These are phyloP conservation scores for Drosophila burlai DNA, from an alignment of 1,140 invertebrate species.

Conservation along the genomic window DNA sequence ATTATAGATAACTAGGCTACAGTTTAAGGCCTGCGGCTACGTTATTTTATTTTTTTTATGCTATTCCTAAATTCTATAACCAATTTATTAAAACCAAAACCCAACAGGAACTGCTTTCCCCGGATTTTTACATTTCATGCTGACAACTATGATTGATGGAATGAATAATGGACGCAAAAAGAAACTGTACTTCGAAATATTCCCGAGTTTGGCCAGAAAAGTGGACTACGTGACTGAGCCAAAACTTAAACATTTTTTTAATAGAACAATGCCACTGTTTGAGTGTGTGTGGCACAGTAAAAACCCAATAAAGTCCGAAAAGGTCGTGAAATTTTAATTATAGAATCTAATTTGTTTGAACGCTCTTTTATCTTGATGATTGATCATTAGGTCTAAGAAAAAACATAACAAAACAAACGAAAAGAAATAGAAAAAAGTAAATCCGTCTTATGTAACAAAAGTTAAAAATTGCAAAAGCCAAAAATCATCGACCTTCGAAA, in stretches of 20 bases:
- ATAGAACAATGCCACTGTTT: constrained; percentile 60
- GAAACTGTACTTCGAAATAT: constrained; percentile 56
- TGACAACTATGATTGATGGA: constrained; percentile 64
- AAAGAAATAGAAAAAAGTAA: constrained; percentile 66
- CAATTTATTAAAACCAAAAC: background rate
- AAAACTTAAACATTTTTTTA: constrained; percentile 48
- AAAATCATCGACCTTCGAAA: constrained; percentile 63
- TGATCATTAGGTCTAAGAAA: constrained; percentile 69
- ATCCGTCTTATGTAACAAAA: constrained; percentile 79
- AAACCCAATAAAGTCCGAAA: constrained; percentile 38
- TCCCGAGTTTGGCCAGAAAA: constrained; percentile 22
- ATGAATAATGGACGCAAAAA: constrained; percentile 26
- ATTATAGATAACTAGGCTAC: background rate
- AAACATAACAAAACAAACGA: constrained; percentile 41
- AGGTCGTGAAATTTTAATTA: constrained; percentile 71
- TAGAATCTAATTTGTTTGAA: constrained; percentile 78
- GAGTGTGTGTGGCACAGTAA: constrained; percentile 43
- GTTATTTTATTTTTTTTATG: background rate
- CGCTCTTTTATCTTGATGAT: constrained; percentile 68
- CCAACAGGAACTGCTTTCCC: constrained; percentile 66
- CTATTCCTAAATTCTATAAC: background rate
- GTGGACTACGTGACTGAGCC: constrained; percentile 73
- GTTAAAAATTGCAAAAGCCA: constrained; percentile 76
- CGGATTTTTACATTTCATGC: constrained; percentile 49
- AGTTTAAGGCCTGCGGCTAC: background rate